Evolutionary conservation across 2,888 invertebrate genomes (phyloP), one percentile per base, ranked within the genome.

Genomic region (Zelleria hepariella): DNA sequence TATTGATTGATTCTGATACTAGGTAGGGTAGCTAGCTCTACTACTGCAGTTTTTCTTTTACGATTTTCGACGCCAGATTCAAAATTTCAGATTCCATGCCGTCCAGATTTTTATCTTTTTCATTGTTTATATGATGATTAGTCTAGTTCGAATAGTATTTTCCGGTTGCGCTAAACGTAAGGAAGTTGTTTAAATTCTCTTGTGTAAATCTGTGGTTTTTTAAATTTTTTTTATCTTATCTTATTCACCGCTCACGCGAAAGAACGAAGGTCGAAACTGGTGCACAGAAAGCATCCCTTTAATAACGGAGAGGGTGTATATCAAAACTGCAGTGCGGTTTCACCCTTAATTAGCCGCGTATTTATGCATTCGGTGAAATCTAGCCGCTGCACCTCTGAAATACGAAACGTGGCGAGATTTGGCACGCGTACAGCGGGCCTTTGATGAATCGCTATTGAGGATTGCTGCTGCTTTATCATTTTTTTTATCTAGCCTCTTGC

Each of bases 311-410:
- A 75, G 72, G 74, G 70, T 65, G 74, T 78, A 77, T 78, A 81
- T 83, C 82, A 83, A 79, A 84, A 81, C 75, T 82, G 80, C 83
- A 82, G 71, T 70, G 67, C 71, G 73, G 79, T 82, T 83, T 80
- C 72, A 77, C 73, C 70, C 75, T 74, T 84, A 85, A 84, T 86
- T 86, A 85, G 79, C 74, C 74, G 70, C 63, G 78, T 84, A 83
- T 84, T 85, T 78, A 75, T 71, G 71, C 69, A 73, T 70, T 5
- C 7, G 4, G 32, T 32, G 32, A 32, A 32, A 7, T 32, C 6
- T 32, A 32, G 32, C 32, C 32, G 10, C 32, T 32, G 7, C 10
- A 7, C 3, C 32, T 10, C 32, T 7, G 10, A 32, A 32, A 5
- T 32, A 10, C 7, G 0, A 32, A n/a, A n/a, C n/a, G n/a, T n/a